phyloP scores from a whole-genome alignment of 2,113 vertebrate species.

The Zosterops pallidus region DNA sequence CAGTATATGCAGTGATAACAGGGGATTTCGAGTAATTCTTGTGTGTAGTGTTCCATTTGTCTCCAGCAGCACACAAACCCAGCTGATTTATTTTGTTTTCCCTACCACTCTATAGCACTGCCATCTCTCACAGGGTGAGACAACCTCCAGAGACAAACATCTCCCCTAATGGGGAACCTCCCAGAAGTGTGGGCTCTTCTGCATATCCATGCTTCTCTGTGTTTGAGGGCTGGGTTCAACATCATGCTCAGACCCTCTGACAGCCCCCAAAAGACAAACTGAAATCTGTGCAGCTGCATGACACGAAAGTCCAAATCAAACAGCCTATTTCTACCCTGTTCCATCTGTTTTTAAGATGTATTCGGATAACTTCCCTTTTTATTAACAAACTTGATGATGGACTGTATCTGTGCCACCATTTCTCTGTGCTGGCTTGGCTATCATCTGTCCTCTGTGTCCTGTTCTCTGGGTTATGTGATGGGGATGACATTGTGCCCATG shows the following conservation, averaged over 20 bases:
- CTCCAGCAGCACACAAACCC: slow-evolving; percentile 23
- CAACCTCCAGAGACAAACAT: neutral
- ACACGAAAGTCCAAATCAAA: neutral
- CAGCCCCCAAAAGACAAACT: neutral
- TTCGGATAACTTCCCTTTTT: neutral
- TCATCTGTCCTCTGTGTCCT: neutral
- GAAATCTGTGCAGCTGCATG: neutral
- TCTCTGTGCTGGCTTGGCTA: neutral
- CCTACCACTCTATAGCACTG: neutral
- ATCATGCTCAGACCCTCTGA: neutral
- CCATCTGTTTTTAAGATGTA: neutral
- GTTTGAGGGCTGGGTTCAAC: neutral
- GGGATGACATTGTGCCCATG: accelerated
- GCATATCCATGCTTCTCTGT: neutral
- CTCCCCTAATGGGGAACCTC: neutral
- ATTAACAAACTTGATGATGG: neutral
- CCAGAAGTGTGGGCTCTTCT: neutral
- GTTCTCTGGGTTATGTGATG: neutral
- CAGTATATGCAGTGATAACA: slow-evolving; percentile 24
- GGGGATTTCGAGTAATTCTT: slow-evolving; percentile 35
- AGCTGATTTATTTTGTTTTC: slow-evolving; percentile 34
- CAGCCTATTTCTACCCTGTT: neutral
- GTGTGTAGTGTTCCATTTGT: slow-evolving; percentile 13
- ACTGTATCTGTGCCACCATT: neutral
- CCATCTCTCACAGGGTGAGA: neutral